phyloP scores from a whole-genome alignment of 1,140 invertebrate species.

The Drosophila pectinifera region DNA sequence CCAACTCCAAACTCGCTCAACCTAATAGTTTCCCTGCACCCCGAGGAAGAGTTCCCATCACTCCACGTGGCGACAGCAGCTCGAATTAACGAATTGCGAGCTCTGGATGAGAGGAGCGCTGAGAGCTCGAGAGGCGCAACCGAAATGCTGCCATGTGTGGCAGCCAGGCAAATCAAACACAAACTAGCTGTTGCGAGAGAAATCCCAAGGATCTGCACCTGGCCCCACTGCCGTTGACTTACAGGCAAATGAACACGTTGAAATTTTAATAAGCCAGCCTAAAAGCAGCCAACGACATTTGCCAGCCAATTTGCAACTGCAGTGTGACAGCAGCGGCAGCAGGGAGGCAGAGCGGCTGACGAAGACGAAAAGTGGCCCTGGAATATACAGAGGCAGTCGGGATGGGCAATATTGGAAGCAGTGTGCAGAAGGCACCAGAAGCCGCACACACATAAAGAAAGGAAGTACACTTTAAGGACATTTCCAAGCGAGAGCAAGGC shows the following conservation, averaged over 20 bases:
- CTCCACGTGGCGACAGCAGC: constrained; percentile 43
- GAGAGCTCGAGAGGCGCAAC: constrained; percentile 4
- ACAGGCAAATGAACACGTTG: constrained; percentile 79
- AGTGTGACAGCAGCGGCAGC: constrained; percentile 15
- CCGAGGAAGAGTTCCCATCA: neutral
- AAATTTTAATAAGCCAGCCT: constrained; percentile 82
- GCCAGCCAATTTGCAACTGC: constrained; percentile 80
- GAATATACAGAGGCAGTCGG: constrained; percentile 31
- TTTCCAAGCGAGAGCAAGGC: no score
- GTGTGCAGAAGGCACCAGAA: constrained; percentile 2
- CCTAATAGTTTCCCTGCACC: constrained; percentile 14
- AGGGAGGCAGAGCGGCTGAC: constrained; percentile 55
- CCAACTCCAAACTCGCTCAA: neutral
- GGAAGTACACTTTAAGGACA: neutral
- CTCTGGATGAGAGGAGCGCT: constrained; percentile 1
- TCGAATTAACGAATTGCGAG: constrained; percentile 35
- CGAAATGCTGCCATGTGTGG: constrained; percentile 65
- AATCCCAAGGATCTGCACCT: constrained; percentile 39
- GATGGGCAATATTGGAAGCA: constrained; percentile 35
- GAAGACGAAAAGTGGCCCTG: constrained; percentile 70
- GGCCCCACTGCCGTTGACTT: constrained; percentile 38
- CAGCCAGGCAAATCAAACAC: constrained; percentile 73
- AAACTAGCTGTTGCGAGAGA: constrained; percentile 73
- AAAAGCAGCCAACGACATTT: constrained; percentile 78
- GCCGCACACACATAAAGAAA: constrained; percentile 26